Percentiles rank a stretch among this genome's conserved stretches.
Conservation (phyloP, 2,797 vertebrate species). For the Dryobates pubescens region DNA sequence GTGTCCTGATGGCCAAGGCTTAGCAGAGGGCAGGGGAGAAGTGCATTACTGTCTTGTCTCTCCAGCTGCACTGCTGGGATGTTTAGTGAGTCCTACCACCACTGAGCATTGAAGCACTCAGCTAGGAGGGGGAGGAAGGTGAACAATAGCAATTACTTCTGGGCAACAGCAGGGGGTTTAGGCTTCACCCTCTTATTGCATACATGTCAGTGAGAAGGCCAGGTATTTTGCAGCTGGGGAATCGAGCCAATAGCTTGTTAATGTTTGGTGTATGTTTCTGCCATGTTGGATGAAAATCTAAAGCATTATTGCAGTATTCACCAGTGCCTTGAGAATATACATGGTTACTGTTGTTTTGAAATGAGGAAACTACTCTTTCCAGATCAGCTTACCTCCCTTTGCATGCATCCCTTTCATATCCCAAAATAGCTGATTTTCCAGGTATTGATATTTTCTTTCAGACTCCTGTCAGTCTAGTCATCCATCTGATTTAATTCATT, state of each 20-base stretch:
- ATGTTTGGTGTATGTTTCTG: background rate
- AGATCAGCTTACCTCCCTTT: background rate
- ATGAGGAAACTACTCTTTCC: background rate
- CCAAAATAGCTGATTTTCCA: background rate
- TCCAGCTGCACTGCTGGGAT: background rate
- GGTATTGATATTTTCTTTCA: constrained; percentile 27
- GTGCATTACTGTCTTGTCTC: background rate
- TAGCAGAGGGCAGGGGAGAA: background rate
- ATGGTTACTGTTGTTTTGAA: background rate
- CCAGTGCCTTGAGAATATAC: background rate
- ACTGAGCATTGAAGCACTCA: background rate
- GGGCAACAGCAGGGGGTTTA: background rate
- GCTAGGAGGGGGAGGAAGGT: background rate
- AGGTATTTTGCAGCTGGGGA: background rate
- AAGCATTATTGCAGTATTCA: background rate
- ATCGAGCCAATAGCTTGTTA: background rate
- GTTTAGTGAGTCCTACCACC: background rate
- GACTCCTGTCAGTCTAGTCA: background rate
- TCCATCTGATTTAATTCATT: background rate
- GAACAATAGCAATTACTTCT: background rate
- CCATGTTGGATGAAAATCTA: background rate
- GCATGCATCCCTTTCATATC: background rate
- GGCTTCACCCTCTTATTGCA: background rate
- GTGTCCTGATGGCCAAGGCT: background rate
- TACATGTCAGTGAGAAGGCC: background rate